Conservation (phyloP, 2,797 vertebrate genomes). For the Sebastes itinus region DNA sequence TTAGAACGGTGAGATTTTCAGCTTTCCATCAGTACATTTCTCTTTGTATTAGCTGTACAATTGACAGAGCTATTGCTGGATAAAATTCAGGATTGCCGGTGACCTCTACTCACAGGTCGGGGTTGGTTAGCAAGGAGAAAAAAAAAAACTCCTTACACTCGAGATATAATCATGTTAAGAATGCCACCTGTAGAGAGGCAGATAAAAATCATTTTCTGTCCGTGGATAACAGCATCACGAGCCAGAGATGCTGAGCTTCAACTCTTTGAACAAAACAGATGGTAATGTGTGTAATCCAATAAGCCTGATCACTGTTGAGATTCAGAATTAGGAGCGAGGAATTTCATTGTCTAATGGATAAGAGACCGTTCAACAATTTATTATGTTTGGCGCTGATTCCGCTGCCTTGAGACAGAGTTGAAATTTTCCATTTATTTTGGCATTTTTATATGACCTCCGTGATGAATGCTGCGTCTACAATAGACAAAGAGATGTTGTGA, state of each 20-base stretch:
- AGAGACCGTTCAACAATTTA: slow-evolving; percentile 20
- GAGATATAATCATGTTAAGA: slow-evolving; percentile 18
- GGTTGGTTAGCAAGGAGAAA: neutral
- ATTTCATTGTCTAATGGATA: slow-evolving; percentile 42
- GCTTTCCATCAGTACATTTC: no score
- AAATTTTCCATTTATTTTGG: slow-evolving; percentile 24
- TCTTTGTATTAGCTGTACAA: no score
- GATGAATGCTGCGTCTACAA: neutral
- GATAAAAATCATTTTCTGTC: slow-evolving; percentile 35
- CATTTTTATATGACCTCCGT: neutral
- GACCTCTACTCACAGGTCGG: no score
- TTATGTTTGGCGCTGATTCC: slow-evolving; percentile 15
- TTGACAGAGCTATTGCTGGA: no score
- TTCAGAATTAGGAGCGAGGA: slow-evolving; percentile 34
- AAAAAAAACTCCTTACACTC: neutral
- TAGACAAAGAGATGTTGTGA: slow-evolving; percentile 14
- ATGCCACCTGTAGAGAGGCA: slow-evolving; percentile 33
- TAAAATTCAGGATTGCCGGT: no score
- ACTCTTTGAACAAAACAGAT: slow-evolving; percentile 48
- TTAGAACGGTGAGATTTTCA: no score
- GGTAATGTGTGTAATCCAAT: slow-evolving; percentile 54
- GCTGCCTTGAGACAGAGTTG: slow-evolving; percentile 16
- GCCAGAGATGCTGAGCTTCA: slow-evolving; percentile 23
- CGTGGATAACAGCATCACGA: slow-evolving; percentile 24
- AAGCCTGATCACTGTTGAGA: slow-evolving; percentile 25